Evolutionary conservation across 2,113 vertebrate genomes (phyloP).

Genomic region (Eurystomus gularis): DNA sequence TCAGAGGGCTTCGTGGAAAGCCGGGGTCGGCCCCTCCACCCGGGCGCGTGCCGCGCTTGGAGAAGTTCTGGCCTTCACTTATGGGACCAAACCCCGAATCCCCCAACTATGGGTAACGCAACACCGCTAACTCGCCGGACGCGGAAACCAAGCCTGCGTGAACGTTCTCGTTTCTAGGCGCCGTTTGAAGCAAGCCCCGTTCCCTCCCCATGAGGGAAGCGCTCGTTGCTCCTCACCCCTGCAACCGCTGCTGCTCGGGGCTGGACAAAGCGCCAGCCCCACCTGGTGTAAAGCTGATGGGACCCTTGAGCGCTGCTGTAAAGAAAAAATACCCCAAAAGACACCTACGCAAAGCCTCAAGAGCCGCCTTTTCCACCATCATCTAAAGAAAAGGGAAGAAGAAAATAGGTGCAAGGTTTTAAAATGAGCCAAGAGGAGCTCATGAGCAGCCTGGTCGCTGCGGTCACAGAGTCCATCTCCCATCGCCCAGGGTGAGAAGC

Average conservation of each 20-base stretch:
- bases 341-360: neutral
- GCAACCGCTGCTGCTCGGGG: neutral
- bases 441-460: accelerated
- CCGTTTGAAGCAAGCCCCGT: neutral
- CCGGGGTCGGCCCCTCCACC: no score
- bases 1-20: slow-evolving; percentile 31
- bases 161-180: neutral
- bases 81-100: neutral
- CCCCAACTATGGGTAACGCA: neutral
- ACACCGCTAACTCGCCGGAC: neutral
- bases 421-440: neutral
- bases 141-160: neutral
- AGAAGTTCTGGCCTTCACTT: neutral
- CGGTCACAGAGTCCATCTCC: neutral
- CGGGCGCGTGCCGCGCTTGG: no score
- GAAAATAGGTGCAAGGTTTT: neutral
- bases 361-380: neutral
- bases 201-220: neutral
- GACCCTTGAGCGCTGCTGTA: neutral
- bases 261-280: accelerated
- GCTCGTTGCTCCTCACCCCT: accelerated
- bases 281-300: accelerated
- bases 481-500: neutral
- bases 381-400: neutral
- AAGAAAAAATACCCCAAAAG: neutral